Base-by-base conservation (phyloP, 2,888 invertebrate genomes). In the Drosophila aldrichi region DNA sequence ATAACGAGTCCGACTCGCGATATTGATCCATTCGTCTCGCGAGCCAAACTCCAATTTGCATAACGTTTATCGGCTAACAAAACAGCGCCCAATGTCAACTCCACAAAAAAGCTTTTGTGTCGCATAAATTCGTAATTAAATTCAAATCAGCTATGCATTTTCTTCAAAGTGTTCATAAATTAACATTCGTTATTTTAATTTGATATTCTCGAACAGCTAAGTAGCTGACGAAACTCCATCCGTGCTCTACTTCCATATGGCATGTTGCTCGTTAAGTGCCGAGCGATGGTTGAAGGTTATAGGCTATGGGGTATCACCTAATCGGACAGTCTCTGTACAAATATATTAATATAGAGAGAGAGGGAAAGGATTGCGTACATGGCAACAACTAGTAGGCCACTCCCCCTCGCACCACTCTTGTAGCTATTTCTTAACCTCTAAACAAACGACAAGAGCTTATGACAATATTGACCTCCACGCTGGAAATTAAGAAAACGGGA, bases 61-160 rank as follows among this genome's bases (percentile, higher is more conserved):
- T 86, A 88, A 83, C 89, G 89, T 80, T 83, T 83, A 83, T 77
- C 83, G 89, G 67, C 70, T 55, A 64, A 70, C 67, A 64, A 70
- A 51, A 41, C 76, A 20, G 36, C 40, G 32, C 16, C 43, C 57
- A 76, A 77, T 79, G 76, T 59, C 66, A 79, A 70, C 51, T 16
- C 18, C 48, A 18, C 51, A 20, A 44, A 64, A 65, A 56, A 20
- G 16, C 18, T 34, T 41, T 18, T 67, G 65, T 79, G 59, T 57
- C 61, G 41, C 65, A 32, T 22, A 44, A 44, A 22, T 22, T 22
- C 22, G 22, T 44, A 22, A 44, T 22, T 44, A 44, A 44, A 44
- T 22, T 44, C 14, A 22, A 44, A 44, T 44, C 22, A 44, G 44
- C 22, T 16, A 16, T 7, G 22, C 20, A 12, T 14, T 62, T 75